phyloP scores from a whole-genome alignment of 2,888 invertebrate genomes.

The Meloe dianella region DNA sequence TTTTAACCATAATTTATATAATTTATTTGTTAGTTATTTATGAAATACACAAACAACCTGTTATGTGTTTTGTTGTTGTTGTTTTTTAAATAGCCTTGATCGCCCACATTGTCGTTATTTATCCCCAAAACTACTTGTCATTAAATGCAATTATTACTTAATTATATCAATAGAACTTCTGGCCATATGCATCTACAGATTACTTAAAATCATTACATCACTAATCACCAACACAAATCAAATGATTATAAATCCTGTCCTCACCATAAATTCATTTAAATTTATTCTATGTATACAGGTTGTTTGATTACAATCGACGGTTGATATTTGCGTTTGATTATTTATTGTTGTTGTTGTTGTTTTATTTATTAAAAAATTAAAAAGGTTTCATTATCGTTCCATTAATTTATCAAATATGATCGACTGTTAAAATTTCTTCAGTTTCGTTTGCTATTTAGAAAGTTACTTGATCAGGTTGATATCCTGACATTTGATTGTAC shows the following conservation, averaged over 20 bases:
- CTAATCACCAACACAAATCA: slow-evolving; percentile 5
- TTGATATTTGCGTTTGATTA: slow-evolving; percentile 5
- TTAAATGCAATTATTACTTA: slow-evolving; percentile 13
- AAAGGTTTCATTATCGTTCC: not conserved
- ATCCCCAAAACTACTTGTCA: slow-evolving; percentile 17
- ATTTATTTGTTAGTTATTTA: slow-evolving; percentile 2
- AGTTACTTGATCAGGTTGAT: not conserved
- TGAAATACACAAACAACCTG: slow-evolving; percentile 11
- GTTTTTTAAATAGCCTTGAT: slow-evolving; percentile 5
- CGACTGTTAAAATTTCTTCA: not conserved
- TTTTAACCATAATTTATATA: slow-evolving; percentile 1
- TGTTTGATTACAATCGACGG: slow-evolving; percentile 6
- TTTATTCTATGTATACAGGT: slow-evolving; percentile 8
- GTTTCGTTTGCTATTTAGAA: slow-evolving; percentile 2
- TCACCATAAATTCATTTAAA: slow-evolving; percentile 7
- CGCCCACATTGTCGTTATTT: slow-evolving; percentile 13
- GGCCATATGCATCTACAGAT: not conserved
- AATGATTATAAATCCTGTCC: not conserved
- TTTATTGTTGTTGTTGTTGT: not conserved
- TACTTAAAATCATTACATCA: slow-evolving; percentile 9
- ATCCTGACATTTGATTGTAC: slow-evolving; percentile 15
- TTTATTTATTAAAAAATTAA: not conserved
- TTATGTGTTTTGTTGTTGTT: not conserved
- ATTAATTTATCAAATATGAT: not conserved
- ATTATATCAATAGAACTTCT: slow-evolving; percentile 8